Evolutionary conservation across 2,797 vertebrate genomes (phyloP).

Genomic region (Okamejei kenojei): DNA sequence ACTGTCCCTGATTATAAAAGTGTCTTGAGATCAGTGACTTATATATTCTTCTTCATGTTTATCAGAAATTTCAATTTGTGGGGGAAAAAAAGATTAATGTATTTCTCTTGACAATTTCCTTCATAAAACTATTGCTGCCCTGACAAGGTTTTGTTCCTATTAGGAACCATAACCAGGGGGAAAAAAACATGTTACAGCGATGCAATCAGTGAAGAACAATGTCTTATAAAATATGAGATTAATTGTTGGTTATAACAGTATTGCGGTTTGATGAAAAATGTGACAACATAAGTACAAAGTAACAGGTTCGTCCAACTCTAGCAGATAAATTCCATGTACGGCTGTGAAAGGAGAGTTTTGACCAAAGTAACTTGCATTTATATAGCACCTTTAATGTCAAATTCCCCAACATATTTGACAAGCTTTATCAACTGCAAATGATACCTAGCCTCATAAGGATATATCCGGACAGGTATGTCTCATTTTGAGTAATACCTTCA

Average conservation of each 20-base stretch:
- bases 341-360: not conserved
- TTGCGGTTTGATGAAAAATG: not conserved
- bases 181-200: not conserved
- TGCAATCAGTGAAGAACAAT: not conserved
- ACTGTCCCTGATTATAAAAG: not conserved
- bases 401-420: not conserved
- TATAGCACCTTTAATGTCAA: not conserved
- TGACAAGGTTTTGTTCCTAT: not conserved
- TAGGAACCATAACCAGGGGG: not conserved
- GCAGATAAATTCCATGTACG: not conserved
- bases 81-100: not conserved
- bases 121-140: not conserved
- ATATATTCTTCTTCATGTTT: not conserved
- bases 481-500: not conserved
- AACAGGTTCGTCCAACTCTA: not conserved
- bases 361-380: not conserved
- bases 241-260: not conserved
- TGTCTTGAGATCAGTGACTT: not conserved
- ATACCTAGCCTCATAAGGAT: no score
- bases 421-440: not conserved
- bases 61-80: constrained; percentile 3
- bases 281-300: not conserved
- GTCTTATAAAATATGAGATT: not conserved
- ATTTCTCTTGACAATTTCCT: not conserved
- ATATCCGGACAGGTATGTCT: no score